A percentile compares a stretch with the other conserved stretches of the same genome.
phyloP scores from a whole-genome alignment of 53 echinoderm and acorn worm genomes.

The Crossaster papposus region DNA sequence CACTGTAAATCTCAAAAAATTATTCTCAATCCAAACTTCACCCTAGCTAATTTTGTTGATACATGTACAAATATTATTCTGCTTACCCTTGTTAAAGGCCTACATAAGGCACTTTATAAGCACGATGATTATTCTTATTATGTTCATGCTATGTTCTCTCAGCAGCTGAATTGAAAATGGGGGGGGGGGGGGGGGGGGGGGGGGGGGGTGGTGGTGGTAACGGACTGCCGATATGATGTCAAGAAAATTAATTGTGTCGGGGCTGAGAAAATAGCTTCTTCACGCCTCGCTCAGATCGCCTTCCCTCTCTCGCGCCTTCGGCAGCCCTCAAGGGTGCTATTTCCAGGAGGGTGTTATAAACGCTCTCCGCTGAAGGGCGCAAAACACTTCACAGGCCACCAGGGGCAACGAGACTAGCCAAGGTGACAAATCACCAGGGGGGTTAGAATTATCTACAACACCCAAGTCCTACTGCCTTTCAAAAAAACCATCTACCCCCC shows the following conservation, averaged over 20 bases:
- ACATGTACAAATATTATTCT: too few species aligned
- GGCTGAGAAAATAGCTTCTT: constrained; percentile 37
- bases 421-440: constrained; percentile 55
- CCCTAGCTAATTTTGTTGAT: too few species aligned
- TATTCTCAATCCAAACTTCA: too few species aligned
- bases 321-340: constrained; percentile 24
- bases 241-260: constrained; percentile 44
- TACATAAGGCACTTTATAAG: too few species aligned
- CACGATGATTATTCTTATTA: too few species aligned
- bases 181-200: not conserved
- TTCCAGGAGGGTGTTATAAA: constrained; percentile 47
- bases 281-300: constrained; percentile 20
- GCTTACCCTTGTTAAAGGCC: too few species aligned
- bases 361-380: constrained; percentile 10
- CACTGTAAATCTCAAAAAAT: too few species aligned
- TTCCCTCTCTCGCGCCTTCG: not conserved
- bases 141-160: not conserved
- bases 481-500: not conserved
- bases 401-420: not conserved
- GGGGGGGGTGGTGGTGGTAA: not conserved
- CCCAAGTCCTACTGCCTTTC: too few species aligned
- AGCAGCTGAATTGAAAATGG: not conserved
- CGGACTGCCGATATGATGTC: constrained; percentile 33
- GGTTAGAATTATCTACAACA: constrained; percentile 19
- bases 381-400: constrained; percentile 44